Evolutionary conservation across 2,888 invertebrate species (phyloP).

Genomic region (Oegoconia quadripuncta): DNA sequence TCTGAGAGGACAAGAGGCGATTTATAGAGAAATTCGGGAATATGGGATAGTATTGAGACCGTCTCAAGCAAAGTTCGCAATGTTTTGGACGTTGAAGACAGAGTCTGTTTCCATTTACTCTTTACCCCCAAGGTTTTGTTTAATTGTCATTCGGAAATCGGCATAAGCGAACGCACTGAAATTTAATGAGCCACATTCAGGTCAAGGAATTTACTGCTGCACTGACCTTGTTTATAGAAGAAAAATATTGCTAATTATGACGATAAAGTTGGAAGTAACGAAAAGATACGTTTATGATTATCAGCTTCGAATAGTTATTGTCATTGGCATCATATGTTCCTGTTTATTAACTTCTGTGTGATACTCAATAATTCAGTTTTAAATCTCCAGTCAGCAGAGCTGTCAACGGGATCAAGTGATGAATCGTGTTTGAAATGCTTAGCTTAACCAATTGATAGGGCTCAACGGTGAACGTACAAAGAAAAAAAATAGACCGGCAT

Average conservation of each 20-base stretch:
- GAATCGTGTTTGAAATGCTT: not conserved
- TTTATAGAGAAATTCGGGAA: too few relatives aligned
- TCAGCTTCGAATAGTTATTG: too few relatives aligned
- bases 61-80: too few relatives aligned
- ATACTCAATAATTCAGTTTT: too few relatives aligned
- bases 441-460: not conserved
- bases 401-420: not conserved
- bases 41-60: too few relatives aligned
- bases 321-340: too few relatives aligned
- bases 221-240: constrained; percentile 13
- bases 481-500: too few relatives aligned
- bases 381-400: not conserved
- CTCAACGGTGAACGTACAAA: too few relatives aligned
- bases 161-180: constrained; percentile 56
- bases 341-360: too few relatives aligned
- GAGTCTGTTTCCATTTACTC: constrained; percentile 40
- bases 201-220: constrained; percentile 52
- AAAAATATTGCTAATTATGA: constrained; percentile 5
- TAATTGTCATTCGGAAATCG: constrained; percentile 64
- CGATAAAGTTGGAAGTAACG: too few relatives aligned
- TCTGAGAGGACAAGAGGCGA: too few relatives aligned
- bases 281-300: too few relatives aligned
- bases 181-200: constrained; percentile 64
- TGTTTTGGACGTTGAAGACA: constrained; percentile 19
- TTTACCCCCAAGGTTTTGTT: constrained; percentile 48